Evolutionary conservation across 2,888 invertebrate species (phyloP).

Genomic region (Maniola hyperantus): DNA sequence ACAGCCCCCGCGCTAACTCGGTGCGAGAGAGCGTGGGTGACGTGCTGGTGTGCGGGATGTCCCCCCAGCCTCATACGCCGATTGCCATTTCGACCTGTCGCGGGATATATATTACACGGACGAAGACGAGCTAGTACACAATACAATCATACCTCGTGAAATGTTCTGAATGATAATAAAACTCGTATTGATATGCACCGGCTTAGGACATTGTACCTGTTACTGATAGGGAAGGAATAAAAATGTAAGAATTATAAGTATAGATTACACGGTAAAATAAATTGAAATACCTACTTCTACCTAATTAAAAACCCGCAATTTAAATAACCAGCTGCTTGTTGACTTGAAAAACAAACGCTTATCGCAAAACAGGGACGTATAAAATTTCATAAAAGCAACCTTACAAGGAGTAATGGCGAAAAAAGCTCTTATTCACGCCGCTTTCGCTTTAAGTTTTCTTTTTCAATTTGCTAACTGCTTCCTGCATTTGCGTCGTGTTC

Average conservation of each 20-base stretch:
- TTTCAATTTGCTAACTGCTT: conserved; percentile 39
- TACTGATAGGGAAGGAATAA: no score
- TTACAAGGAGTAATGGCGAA: conserved; percentile 33
- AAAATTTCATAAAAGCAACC: conserved; percentile 30
- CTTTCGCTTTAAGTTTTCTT: conserved; percentile 31
- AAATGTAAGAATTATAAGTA: not conserved
- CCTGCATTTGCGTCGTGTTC: conserved; percentile 31
- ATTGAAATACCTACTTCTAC: not conserved
- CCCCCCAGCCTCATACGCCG: no score
- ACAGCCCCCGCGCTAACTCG: no score
- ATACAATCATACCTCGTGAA: no score
- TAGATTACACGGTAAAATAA: not conserved
- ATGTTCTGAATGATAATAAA: no score
- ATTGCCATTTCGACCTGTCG: no score
- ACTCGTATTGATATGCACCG: no score
- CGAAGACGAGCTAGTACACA: no score
- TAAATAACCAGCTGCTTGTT: not conserved
- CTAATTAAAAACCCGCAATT: not conserved
- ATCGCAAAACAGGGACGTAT: conserved; percentile 26
- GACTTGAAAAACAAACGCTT: conserved; percentile 10
- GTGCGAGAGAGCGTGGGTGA: no score
- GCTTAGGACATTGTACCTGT: no score
- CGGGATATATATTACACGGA: no score
- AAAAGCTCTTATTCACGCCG: conserved; percentile 27
- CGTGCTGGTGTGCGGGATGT: no score